These are phyloP conservation scores for Microcebus tavaratra DNA, from an alignment of 2,113 vertebrate species.

Conservation along the genomic window DNA sequence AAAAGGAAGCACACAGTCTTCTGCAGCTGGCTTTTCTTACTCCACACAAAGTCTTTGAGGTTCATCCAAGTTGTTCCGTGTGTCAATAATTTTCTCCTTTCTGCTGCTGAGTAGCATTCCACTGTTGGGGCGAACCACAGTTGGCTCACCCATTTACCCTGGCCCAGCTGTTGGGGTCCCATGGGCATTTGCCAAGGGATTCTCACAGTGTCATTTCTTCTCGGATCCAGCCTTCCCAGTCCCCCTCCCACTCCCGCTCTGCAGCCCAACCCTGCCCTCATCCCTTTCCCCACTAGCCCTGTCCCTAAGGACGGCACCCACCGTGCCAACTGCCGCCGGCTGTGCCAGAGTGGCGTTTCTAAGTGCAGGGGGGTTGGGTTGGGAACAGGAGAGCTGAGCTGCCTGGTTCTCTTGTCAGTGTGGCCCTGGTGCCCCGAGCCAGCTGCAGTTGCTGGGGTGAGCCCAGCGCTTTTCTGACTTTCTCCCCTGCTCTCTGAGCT, in stretches of 20 bases:
- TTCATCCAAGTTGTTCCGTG: not conserved
- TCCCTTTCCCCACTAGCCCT: not conserved
- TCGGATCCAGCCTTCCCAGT: not conserved
- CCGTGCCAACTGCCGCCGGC: not conserved
- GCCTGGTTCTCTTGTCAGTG: not conserved
- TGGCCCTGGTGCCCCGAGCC: not conserved
- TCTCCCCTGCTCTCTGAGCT: not conserved
- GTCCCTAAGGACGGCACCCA: not conserved
- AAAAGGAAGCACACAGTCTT: not conserved
- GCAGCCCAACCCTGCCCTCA: no score
- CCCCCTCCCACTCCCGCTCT: no score
- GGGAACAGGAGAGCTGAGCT: fast-evolving
- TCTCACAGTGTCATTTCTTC: not conserved
- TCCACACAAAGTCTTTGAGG: not conserved
- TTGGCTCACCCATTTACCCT: not conserved
- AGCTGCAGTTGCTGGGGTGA: not conserved
- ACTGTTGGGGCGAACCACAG: not conserved
- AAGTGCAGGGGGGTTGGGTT: not conserved
- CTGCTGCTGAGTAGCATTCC: not conserved
- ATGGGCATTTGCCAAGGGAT: no score
- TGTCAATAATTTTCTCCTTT: not conserved
- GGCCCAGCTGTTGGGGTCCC: not conserved
- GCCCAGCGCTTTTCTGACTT: not conserved
- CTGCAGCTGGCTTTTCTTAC: not conserved
- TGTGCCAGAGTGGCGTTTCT: not conserved